phyloP scores from a whole-genome alignment of 2,888 invertebrate species.

The Globia sparganii region DNA sequence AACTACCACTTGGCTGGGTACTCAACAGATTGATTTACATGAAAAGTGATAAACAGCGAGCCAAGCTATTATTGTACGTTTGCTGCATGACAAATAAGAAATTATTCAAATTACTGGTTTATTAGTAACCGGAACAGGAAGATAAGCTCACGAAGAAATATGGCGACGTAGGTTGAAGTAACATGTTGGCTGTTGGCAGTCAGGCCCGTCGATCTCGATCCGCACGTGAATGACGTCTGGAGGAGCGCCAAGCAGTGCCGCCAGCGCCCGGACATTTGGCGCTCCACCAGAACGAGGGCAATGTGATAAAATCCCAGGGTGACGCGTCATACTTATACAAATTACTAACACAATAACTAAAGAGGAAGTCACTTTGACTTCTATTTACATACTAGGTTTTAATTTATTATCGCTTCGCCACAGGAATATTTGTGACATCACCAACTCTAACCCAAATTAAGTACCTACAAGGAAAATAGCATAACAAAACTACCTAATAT shows the following conservation, averaged over 20 bases:
- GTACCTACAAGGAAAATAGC: not conserved
- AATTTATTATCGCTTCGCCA: not conserved
- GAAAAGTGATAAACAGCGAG: conserved; percentile 29
- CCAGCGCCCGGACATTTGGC: conserved; percentile 78
- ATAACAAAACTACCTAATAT: not conserved
- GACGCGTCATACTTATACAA: conserved; percentile 62
- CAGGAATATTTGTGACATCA: conserved; percentile 15
- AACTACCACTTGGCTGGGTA: conserved; percentile 50
- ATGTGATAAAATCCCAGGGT: conserved; percentile 75
- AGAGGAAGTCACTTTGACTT: conserved; percentile 26
- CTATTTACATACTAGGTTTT: conserved; percentile 1
- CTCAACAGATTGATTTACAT: conserved; percentile 41
- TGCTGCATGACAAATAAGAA: conserved; percentile 21
- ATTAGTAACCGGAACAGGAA: conserved; percentile 82
- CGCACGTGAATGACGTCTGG: conserved; percentile 81
- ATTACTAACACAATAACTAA: conserved; percentile 49
- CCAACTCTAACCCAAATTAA: not conserved
- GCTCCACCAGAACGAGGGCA: conserved; percentile 77
- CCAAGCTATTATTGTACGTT: conserved; percentile 14
- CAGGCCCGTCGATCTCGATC: conserved; percentile 63
- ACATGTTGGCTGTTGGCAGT: conserved; percentile 70
- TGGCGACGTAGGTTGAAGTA: conserved; percentile 72
- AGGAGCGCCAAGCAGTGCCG: conserved; percentile 70
- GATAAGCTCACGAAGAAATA: conserved; percentile 71
- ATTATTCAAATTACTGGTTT: conserved; percentile 45